Evolutionary conservation across 2,888 invertebrate species (phyloP).

Genomic region (Stegophylla sp.): DNA sequence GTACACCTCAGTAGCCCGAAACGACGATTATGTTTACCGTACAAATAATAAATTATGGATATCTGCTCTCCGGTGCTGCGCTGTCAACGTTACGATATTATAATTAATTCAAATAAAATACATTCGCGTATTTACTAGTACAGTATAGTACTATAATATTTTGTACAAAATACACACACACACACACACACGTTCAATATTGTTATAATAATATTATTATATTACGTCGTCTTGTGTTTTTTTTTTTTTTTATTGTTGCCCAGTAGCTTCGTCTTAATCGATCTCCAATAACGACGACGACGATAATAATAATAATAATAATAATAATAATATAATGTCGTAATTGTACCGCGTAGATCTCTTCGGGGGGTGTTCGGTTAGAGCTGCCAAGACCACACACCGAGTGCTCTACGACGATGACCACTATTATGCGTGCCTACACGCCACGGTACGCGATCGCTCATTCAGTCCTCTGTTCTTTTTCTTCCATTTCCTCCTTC

Average conservation of each 20-base stretch:
- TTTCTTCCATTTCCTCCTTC: too few species aligned
- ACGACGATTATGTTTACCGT: too few species aligned
- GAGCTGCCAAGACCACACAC: constrained; percentile 44
- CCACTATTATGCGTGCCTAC: too few species aligned
- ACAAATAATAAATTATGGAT: too few species aligned
- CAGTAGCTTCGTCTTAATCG: constrained; percentile 35
- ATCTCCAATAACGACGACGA: constrained; percentile 18
- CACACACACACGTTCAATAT: too few species aligned
- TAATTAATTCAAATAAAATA: not conserved
- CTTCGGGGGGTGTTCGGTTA: constrained; percentile 39
- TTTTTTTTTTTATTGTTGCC: too few species aligned
- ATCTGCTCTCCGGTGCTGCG: too few species aligned
- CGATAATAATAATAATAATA: constrained; percentile 17
- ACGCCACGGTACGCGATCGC: not conserved
- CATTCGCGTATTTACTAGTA: too few species aligned
- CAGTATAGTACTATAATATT: too few species aligned
- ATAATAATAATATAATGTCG: not conserved
- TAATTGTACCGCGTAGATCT: constrained; percentile 30
- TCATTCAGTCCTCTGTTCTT: not conserved
- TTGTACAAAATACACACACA: too few species aligned
- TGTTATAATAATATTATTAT: too few species aligned
- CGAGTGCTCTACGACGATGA: not conserved
- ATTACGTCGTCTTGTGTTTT: not conserved
- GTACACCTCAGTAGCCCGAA: too few species aligned
- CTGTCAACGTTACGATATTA: constrained; percentile 1